Conservation (phyloP, 2,888 invertebrate species). For the Calameuta idolon region DNA sequence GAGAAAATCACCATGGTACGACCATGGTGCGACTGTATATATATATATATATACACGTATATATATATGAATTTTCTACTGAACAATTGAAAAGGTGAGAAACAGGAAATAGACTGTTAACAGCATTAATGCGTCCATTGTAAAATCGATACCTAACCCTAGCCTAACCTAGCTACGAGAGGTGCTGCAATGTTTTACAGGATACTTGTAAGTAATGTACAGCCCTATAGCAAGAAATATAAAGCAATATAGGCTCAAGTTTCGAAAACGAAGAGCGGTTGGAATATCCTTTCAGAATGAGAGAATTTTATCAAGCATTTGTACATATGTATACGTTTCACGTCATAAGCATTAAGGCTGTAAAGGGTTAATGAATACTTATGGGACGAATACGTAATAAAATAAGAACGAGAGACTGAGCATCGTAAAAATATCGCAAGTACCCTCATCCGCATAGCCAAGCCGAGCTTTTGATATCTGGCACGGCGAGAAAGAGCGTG, state of each 20-base stretch:
- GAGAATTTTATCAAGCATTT: neutral
- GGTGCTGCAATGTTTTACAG: neutral
- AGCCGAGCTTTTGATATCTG: neutral
- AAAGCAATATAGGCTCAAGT: neutral
- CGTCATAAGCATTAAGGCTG: neutral
- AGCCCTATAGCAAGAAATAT: neutral
- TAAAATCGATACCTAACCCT: neutral
- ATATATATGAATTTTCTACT: neutral
- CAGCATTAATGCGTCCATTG: neutral
- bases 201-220: neutral
- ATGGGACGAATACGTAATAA: neutral
- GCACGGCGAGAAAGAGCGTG: neutral
- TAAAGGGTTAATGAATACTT: neutral
- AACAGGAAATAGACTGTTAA: neutral
- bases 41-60: too few species aligned
- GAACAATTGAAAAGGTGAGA: neutral
- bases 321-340: neutral
- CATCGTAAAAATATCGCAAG: neutral
- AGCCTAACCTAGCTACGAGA: neutral
- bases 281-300: neutral
- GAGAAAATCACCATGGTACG: neutral
- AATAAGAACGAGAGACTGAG: neutral
- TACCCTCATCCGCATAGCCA: neutral
- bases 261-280: neutral
- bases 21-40: neutral